Base-by-base conservation (phyloP, 2,113 vertebrate species). In the Phalacrocorax carbo region DNA sequence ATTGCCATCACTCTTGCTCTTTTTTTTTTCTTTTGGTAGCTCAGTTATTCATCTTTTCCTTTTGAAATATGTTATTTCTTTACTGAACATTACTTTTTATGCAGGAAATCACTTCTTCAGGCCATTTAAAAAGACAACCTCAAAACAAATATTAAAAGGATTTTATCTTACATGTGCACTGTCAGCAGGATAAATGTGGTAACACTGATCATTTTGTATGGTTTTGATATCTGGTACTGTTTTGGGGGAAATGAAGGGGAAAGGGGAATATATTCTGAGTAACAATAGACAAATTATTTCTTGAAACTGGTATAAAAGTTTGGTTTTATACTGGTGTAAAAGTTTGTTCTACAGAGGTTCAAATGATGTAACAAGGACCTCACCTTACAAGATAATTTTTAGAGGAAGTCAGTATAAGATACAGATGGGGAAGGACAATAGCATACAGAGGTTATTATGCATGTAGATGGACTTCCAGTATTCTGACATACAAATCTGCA, bases 51-150 rank as follows among this genome's bases (percentile, higher is more conserved):
- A 22, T 84, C 57, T 79, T 76, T 91, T 90, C 48, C 17, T 71
- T 68, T 90, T 18, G 29, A 65, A 70, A 48, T 51, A 66, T 10
- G 5, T 34, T 91, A 32, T 88, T 92, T 93, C 40, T 82, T 88
- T 55, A 71, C 85, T 93, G 65, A 89, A 89, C 26, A 36, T 71
- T 64, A 81, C 60, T 81, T 94, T 78, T 96, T 60, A 91, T 84
- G 46, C 81, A 91, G 16, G 9, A 66, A 82, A 86, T 86, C 40
- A 60, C 14, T 93, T 86, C 70, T 88, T 93, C 61, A 72, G 57
- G 48, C 46, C 21, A 55, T 69, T 89, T 79, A 58, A 75, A 93
- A 94, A 78, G 46, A n/a, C 23, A 60, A 19, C 51, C 30, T 88
- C 38, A 75, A 87, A 93, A 23, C 48, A 94, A 76, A 84, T 91